Percentiles rank a stretch among this genome's conserved stretches.
Conservation (phyloP, 2,797 vertebrate genomes). For the Poecilia gillii region DNA sequence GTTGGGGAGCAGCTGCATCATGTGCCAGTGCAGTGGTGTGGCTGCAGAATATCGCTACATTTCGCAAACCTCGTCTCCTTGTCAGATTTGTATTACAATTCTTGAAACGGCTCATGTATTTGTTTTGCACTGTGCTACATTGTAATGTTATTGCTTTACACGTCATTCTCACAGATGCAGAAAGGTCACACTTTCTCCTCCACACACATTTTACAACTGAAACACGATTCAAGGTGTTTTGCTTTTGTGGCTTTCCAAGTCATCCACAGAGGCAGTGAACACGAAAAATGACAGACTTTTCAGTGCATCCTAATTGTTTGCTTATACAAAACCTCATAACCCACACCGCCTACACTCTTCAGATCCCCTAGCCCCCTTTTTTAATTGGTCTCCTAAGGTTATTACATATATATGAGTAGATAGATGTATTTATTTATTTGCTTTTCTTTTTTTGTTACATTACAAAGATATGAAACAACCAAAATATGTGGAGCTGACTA, state of each 20-base stretch:
- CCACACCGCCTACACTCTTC: too few species aligned
- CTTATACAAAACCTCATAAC: not conserved
- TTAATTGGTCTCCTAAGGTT: too few species aligned
- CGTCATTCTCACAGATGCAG: not conserved
- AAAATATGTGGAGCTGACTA: not conserved
- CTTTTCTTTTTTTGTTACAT: not conserved
- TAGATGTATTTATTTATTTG: not conserved
- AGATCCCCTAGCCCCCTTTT: too few species aligned
- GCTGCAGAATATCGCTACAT: not conserved
- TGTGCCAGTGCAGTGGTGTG: not conserved
- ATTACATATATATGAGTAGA: too few species aligned
- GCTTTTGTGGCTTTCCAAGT: conserved; percentile 1
- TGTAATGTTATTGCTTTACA: not conserved
- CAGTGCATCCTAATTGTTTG: not conserved
- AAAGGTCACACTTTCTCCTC: not conserved
- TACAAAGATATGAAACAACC: not conserved
- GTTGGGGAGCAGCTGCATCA: not conserved
- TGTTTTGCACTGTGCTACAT: not conserved
- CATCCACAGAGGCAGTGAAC: not conserved
- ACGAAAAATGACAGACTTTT: not conserved
- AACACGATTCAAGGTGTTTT: not conserved
- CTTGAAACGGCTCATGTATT: not conserved
- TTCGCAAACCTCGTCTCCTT: not conserved
- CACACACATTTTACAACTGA: not conserved
- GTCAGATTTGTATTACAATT: not conserved